Base-by-base conservation (phyloP, 2,113 vertebrate genomes). In the Dipodomys merriami region DNA sequence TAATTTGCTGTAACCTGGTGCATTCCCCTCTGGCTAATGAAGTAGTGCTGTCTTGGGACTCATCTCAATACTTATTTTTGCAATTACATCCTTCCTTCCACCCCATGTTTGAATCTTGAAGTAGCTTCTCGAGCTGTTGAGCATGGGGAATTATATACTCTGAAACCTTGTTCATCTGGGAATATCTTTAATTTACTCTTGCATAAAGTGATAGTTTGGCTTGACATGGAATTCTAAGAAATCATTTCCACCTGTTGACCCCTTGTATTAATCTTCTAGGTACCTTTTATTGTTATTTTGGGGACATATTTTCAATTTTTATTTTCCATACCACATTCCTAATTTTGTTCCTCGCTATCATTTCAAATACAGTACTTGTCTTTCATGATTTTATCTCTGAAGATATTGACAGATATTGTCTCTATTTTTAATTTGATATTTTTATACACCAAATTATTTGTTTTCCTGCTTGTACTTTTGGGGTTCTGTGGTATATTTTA, bases 381-480 rank as follows among this genome's bases (percentile, higher is more conserved):
- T 23, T 78, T 86, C 33, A 60, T 53, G 22, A 44, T 67, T 25
- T 69, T 94, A 73, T 88, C 78, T 82, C 29, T 18, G 8, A 82
- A 85, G 25, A 67, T 68, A 83, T 88, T 68, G 73, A 67, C 71
- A 67, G 13, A 22, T 49, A 65, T 62, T 44, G 9, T 67, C 12
- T 30, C 35, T 33, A 19, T 27, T 0, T 7, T 6, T 46, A 8
- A 27, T 85, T 85, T 62, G 5, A 81, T 13, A 83, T 74, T 10
- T 76, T n/a, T 53, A 13, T 80, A 72, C 62, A 80, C 80, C 91
- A 3, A 65, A 74, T 83, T 86, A 30, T 71, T 68, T 91, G 39
- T 12, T 89, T 95, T 95, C 44, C 49, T 79, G 18, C 72, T 90
- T 82, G 4, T 91, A 91, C 62, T 93, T 92, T 94, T 82, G 81